These are phyloP conservation scores for Alcedo atthis DNA, from an alignment of 2,797 vertebrate species.

Conservation along the genomic window DNA sequence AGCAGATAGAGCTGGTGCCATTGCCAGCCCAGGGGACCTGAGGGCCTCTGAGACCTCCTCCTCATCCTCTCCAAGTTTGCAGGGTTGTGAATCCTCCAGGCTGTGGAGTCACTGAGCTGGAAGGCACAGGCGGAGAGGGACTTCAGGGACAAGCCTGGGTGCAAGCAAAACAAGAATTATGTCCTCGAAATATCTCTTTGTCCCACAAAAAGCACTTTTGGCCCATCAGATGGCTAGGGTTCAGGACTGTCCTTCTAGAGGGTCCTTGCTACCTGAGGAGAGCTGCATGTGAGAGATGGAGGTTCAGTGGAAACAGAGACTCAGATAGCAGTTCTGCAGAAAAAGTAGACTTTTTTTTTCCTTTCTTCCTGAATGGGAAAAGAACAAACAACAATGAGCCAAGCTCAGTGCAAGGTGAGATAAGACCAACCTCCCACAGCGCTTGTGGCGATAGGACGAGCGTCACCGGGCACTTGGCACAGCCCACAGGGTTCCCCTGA, in stretches of 20 bases:
- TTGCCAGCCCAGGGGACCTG: not conserved
- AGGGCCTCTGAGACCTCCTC: rapidly evolving
- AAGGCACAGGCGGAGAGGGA: not conserved
- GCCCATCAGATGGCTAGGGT: rapidly evolving
- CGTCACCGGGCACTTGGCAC: not conserved
- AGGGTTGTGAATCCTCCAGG: not conserved
- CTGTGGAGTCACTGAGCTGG: not conserved
- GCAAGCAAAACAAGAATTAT: not conserved
- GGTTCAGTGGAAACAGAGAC: not conserved
- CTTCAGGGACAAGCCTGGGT: rapidly evolving
- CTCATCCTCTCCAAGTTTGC: not conserved
- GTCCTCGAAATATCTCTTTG: not conserved
- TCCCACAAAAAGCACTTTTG: not conserved
- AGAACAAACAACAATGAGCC: constrained; percentile 46
- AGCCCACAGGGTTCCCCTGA: not conserved
- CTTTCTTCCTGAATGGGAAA: not conserved
- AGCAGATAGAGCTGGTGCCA: not conserved
- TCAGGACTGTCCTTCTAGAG: rapidly evolving
- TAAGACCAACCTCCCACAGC: not conserved
- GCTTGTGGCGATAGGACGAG: rapidly evolving
- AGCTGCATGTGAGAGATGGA: rapidly evolving
- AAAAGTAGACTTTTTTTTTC: not conserved
- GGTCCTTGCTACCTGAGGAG: not conserved
- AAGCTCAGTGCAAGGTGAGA: not conserved
- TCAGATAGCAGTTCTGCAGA: not conserved